Percentiles rank a stretch among this genome's conserved stretches.
phyloP scores from a whole-genome alignment of 2,797 vertebrate species.

The Urophycis tenuis region DNA sequence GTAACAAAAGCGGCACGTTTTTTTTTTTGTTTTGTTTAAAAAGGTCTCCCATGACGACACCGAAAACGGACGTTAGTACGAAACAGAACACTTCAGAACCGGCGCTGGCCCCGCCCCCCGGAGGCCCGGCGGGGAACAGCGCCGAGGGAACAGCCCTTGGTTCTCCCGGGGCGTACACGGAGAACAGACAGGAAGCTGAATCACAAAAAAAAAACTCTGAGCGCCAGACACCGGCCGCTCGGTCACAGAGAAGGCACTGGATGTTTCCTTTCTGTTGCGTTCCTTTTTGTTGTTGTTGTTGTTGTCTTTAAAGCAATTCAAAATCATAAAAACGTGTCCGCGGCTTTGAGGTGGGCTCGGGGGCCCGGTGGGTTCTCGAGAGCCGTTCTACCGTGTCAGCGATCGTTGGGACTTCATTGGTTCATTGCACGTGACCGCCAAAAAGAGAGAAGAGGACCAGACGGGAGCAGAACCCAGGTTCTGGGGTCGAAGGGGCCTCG shows the following conservation, averaged over 20 bases:
- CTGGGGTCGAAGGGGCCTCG: constrained; percentile 27
- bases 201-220: constrained; percentile 10
- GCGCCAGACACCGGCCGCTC: constrained; percentile 17
- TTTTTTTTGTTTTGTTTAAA: too few relatives aligned
- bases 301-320: not conserved
- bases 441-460: constrained; percentile 26
- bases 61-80: constrained; percentile 29
- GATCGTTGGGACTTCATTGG: constrained; percentile 71
- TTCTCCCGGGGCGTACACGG: not conserved
- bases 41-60: not conserved
- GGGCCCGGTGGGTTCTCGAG: constrained; percentile 47
- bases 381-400: constrained; percentile 56
- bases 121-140: not conserved
- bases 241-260: constrained; percentile 80
- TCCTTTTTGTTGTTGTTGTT: too few relatives aligned
- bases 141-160: not conserved
- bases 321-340: not conserved
- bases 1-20: not conserved
- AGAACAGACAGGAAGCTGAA: not conserved
- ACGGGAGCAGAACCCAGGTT: constrained; percentile 18
- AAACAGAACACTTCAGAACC: constrained; percentile 16
- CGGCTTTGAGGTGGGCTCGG: constrained; percentile 39
- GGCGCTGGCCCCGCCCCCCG: not conserved
- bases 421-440: constrained; percentile 79
- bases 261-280: constrained; percentile 55